Evolutionary conservation across 2,888 invertebrate species (phyloP), one percentile per base, ranked within the genome.

Genomic region (Lacanobia oleracea): DNA sequence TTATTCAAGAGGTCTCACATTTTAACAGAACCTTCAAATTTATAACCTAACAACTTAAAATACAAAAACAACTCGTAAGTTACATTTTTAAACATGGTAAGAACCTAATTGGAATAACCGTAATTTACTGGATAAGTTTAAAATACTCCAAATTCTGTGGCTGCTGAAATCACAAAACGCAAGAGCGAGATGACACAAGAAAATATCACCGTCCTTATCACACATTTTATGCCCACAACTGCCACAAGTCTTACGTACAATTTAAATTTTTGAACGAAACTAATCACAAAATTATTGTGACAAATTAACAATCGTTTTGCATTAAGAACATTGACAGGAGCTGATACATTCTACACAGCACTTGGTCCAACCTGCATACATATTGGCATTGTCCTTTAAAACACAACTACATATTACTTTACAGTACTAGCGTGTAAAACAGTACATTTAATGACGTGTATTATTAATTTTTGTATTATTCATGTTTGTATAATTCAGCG

Each of bases 401-500:
- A 40, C 40, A 40, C 40, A 40, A 40, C 8, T 40, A 40, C 9
- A 40, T 40, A 40, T 40, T 40, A 40, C 1, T 43, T 43, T 12
- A 12, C 43, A 43, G 43, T 43, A 43, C 12, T 4, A 12, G 43
- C 12, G 12, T 43, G 50, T 50, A 10, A 5, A 18, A 23, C 27
- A 5, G 27, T 1, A 16, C 3, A 18, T 23, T 14, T 43, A n/a
- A 14, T 4, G 21, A 33, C 40, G 48, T 43, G 27, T 56, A 33
- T 27, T 23, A 23, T 40, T n/a, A 2, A 27, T 27, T 27, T 12
- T 45, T 6, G 14, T 16, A 16, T 45, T 45, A 45, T 45, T 45
- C 16, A n/a, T 54, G 14, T 64, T 53, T 5, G 21, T 60, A 21
- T 59, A 83, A n/a, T 62, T 84, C 77, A 90, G 57, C 86, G 89